phyloP scores from a whole-genome alignment of 2,888 invertebrate species.

The Ichneumon xanthorius region DNA sequence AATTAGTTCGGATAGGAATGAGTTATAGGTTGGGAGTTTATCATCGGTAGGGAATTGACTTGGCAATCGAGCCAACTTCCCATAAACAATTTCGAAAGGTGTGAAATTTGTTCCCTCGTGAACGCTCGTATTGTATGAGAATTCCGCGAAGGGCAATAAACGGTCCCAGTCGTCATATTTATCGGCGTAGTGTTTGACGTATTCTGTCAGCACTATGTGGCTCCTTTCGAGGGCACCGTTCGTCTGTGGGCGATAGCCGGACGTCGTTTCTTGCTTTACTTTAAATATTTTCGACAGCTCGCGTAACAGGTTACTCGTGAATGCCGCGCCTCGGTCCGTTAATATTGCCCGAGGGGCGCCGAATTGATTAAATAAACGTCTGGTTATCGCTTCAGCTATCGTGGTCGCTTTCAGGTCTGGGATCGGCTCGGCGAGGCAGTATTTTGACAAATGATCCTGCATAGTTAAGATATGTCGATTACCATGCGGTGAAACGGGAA shows the following conservation, averaged over 20 bases:
- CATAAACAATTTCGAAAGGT: too few relatives aligned
- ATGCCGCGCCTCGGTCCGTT: too few relatives aligned
- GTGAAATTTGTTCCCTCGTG: too few relatives aligned
- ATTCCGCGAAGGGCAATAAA: too few relatives aligned
- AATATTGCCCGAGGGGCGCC: too few relatives aligned
- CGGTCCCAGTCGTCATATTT: background rate
- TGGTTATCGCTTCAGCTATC: conserved; percentile 57
- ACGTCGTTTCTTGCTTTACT: conserved; percentile 3
- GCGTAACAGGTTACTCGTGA: conserved; percentile 58
- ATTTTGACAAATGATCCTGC: conserved; percentile 64
- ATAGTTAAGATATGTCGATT: conserved; percentile 65
- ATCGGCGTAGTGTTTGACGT: background rate
- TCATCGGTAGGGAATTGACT: too few relatives aligned
- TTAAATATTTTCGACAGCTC: conserved; percentile 55
- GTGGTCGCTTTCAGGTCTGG: conserved; percentile 37
- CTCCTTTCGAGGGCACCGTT: too few relatives aligned
- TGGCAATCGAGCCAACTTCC: too few relatives aligned
- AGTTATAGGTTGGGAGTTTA: too few relatives aligned
- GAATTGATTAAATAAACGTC: conserved; percentile 37
- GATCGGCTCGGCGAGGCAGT: conserved; percentile 55
- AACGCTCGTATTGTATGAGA: too few relatives aligned
- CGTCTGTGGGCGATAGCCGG: background rate
- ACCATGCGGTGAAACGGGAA: conserved; percentile 55
- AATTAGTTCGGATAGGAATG: too few relatives aligned
- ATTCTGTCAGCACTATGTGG: conserved; percentile 37